These are phyloP conservation scores for Ornithoptera alexandrae DNA, from an alignment of 2,888 invertebrate genomes.

Conservation along the genomic window DNA sequence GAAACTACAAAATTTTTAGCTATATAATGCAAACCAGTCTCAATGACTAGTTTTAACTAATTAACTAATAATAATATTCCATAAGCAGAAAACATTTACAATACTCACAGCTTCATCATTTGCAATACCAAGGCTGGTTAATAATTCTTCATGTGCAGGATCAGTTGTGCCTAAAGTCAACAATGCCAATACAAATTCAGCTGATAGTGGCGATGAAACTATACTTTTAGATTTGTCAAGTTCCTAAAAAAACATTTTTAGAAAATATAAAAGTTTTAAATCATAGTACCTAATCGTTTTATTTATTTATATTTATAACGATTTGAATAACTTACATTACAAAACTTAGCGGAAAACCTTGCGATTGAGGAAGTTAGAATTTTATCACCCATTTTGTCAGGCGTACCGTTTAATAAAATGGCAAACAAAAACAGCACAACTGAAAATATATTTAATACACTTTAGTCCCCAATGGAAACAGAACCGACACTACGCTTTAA, in stretches of 20 bases:
- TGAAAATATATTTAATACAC: constrained; percentile 39
- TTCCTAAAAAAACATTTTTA: constrained; percentile 49
- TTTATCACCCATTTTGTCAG: constrained; percentile 59
- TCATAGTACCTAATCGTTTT: no score
- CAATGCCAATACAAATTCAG: constrained; percentile 68
- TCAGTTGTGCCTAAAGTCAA: constrained; percentile 64
- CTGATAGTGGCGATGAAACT: constrained; percentile 74
- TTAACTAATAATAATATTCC: no score
- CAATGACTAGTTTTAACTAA: no score
- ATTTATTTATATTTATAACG: no score
- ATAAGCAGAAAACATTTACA: background rate
- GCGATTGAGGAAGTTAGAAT: constrained; percentile 59
- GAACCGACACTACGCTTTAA: background rate
- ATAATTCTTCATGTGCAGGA: constrained; percentile 58
- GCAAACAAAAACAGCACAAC: constrained; percentile 45
- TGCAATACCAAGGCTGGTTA: constrained; percentile 55
- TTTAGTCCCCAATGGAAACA: background rate
- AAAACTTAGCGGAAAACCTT: constrained; percentile 70
- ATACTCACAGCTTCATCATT: constrained; percentile 61
- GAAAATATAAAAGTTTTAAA: background rate
- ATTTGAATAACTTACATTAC: constrained; percentile 64
- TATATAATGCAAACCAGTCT: no score
- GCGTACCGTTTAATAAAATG: constrained; percentile 33
- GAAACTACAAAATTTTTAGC: no score
- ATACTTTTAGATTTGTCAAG: constrained; percentile 62